Base-by-base conservation (phyloP, 2,797 vertebrate genomes). In the Pseudotriccus pelzelni region DNA sequence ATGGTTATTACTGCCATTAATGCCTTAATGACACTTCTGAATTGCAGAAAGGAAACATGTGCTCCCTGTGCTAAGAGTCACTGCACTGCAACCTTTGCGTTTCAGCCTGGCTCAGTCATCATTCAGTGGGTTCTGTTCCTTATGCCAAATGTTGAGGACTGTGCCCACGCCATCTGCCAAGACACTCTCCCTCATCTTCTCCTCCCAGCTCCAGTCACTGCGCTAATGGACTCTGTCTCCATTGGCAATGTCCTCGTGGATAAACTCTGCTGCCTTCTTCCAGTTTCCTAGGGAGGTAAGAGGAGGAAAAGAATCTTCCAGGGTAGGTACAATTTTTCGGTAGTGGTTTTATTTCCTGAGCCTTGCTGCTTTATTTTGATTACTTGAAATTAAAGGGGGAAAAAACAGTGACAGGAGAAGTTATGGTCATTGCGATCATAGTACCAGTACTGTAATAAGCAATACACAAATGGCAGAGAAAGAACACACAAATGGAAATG, bases 71-170 rank as follows among this genome's bases (percentile, higher is more conserved):
- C 39, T 74, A 62, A 52, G 39, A 53, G n/a, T 58, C n/a, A 19
- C 49, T 2, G 2, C 5, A 2, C 1, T 49, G 37, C 30, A 39
- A 55, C 10, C 10, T 60, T 70, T 73, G 24, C 1, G 1, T 63
- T 84, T 69, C 70, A 75, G 22, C 28, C 43, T n/a, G 23, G 19
- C 25, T 55, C 12, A 13, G 47, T 10, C 44, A 39, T 19, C 12
- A 0, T 41, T 39, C 49, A 58, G 20, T 1, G 8, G 64, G 34
- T 69, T 62, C 75, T 70, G 8, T 32, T 84, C 67, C 74, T 82
- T 37, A 8, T 56, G 32, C 30, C 69, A 56, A 32, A 39, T 1
- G 1, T 47, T 0, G 0, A 62, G 28, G 21, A 16, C 50, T 50
- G 27, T 12, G 6, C 27, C 24, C 2, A 1, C 9, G 39, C 13